Evolutionary conservation across 1,140 invertebrate genomes (phyloP), one percentile per base, ranked within the genome.

Genomic region (Brachionus koreanus): DNA sequence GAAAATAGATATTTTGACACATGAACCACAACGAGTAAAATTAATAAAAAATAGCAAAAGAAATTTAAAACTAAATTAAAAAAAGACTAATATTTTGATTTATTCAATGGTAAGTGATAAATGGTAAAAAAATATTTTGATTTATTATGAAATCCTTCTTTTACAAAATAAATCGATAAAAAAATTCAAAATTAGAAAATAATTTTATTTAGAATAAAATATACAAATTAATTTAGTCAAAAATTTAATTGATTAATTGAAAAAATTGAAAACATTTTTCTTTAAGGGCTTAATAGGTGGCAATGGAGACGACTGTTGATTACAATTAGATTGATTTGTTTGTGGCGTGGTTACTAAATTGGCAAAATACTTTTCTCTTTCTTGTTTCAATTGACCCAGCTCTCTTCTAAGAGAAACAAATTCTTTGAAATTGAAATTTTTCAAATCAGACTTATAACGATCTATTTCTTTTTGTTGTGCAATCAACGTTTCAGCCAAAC

Each of bases 351-450:
- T 74, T 6, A 46, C 69, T 29, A 74, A 29, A 74, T 74, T 74
- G 3, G 69, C 37, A 74, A 74, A 74, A 29, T 74, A 46, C 12
- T 43, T 43, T 46, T 74, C 69, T 74, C 25, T 74, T 46, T 74
- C 69, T 74, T 74, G 10, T 29, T 74, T 74, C 12, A 74, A 23
- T 12, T 46, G 39, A 25, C 46, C 46, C 7, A 74, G 43, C 25
- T 74, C 69, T 46, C 69, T 43, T 46, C 43, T 74, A 74, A 74
- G 2, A 9, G 69, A 74, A 13, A 74, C 69, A 74, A 74, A 74
- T 25, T 74, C 69, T 74, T 74, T 74, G 25, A 74, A 74, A 74
- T 74, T 74, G 43, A 74, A 74, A 74, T 74, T 74, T 46, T 74
- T 74, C n/a, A 74, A 29, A 29, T 74, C 69, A 1, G 42, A 74